Base-by-base conservation (phyloP, 2,113 vertebrate genomes). In the Amphiprion ocellaris region DNA sequence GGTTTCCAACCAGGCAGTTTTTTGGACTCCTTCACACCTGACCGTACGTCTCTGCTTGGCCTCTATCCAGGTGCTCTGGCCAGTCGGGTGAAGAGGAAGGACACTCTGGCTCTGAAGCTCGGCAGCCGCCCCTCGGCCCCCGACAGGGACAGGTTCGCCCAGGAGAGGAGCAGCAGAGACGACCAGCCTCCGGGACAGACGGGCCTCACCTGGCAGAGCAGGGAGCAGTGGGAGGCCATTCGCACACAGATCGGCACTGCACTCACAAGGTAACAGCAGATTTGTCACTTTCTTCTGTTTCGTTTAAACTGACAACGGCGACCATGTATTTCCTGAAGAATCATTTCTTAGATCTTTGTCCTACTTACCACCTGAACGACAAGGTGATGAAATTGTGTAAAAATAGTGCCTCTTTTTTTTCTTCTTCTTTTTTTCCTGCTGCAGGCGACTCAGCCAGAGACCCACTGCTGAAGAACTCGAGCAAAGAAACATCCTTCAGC, bases 401-500 rank as follows among this genome's bases (percentile, higher is more conserved):
- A 90, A 90, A 92, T 90, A 91, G 78, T 79, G 9, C 23, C 33
- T 2, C 14, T 54, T 50, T 24, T 50, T 17, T 9, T 0, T 52
- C 77, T 46, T 24, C 47, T 17, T 9, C 0, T 52, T 78, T 56
- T 74, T 54, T 64, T 62, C 26, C 0, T 59, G 77, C 65, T 87
- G 77, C 69, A 99, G 98, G 90, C 95, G 98, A 75, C 93, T 99
- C 70, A 99, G 98, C 77, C 97, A 99, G 94, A 97, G 98, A 90
- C 98, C 98, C 0, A 96, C 96, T 33, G 96, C 97, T 1, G 98
- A 99, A 86, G 98, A 99, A 74, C 93, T 99, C 60, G 98, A 99
- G 91, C 98, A 99, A 85, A 96, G 98, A 87, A 99, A 99, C 91
- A 99, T 99, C 77, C 95, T 99, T 50, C 97, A 97, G 17, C 97